These are phyloP conservation scores for Diachasmimorpha longicaudata DNA, from an alignment of 1,140 invertebrate genomes.

Conservation along the genomic window DNA sequence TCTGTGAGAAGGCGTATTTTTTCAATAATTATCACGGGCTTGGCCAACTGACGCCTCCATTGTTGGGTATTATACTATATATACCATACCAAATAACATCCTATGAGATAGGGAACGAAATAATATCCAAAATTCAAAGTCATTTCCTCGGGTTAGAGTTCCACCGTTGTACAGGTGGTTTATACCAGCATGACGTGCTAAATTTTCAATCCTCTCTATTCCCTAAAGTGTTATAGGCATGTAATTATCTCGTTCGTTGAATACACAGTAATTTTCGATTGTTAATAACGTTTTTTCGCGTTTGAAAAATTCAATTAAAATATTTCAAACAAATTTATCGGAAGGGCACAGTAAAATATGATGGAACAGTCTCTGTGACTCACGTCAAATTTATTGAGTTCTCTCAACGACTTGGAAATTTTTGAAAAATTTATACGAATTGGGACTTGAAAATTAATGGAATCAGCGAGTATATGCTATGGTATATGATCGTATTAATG, in stretches of 20 bases:
- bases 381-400: too few relatives aligned
- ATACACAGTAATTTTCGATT: neutral
- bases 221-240: neutral
- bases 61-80: constrained; percentile 16
- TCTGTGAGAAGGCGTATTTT: constrained; percentile 18
- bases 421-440: too few relatives aligned
- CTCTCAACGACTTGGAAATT: too few relatives aligned
- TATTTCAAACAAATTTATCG: neutral
- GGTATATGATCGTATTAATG: too few relatives aligned
- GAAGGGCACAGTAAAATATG: too few relatives aligned
- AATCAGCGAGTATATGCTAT: too few relatives aligned
- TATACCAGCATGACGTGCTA: constrained; percentile 10
- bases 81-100: neutral
- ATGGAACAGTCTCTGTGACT: too few relatives aligned
- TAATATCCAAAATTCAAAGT: constrained; percentile 46
- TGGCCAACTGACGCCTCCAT: constrained; percentile 43
- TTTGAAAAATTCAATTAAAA: neutral
- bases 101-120: neutral
- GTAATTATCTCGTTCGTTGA: constrained; percentile 8
- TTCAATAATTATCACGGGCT: constrained; percentile 41
- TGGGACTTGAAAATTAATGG: too few relatives aligned
- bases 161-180: constrained; percentile 17
- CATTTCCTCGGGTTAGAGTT: constrained; percentile 38
- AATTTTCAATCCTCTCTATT: constrained; percentile 18
- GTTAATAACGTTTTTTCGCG: neutral